phyloP scores from a whole-genome alignment of 2,797 vertebrate genomes.

The Petrocephalus schoutedeni region DNA sequence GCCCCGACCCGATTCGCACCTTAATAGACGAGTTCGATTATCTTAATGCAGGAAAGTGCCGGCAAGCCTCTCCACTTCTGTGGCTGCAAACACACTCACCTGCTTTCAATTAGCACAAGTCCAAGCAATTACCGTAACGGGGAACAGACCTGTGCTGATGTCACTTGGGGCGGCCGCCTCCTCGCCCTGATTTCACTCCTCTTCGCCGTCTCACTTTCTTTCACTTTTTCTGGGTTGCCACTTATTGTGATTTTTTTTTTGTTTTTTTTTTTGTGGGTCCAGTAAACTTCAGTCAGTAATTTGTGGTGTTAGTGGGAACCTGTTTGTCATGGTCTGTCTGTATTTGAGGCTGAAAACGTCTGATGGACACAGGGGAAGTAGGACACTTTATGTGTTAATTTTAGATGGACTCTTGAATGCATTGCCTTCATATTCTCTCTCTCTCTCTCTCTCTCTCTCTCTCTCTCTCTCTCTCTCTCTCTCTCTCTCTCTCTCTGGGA shows the following conservation, averaged over 20 bases:
- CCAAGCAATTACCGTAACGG: conserved; percentile 41
- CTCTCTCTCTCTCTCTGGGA: not conserved
- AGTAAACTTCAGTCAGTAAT: not conserved
- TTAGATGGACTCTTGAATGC: conserved; percentile 2
- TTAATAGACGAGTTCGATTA: conserved; percentile 19
- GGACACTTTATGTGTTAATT: conserved; percentile 2
- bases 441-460: not conserved
- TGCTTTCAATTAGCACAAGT: conserved; percentile 41
- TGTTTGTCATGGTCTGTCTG: not conserved
- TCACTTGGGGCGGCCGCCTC: conserved; percentile 30
- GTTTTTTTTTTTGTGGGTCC: not conserved
- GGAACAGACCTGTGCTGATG: conserved; percentile 36
- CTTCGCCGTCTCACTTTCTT: not conserved
- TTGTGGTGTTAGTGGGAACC: not conserved
- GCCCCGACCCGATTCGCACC: not conserved
- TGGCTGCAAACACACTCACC: conserved; percentile 27
- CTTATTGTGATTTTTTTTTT: not conserved
- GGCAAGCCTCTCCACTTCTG: conserved; percentile 22
- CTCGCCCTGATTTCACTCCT: not conserved
- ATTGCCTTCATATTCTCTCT: not conserved
- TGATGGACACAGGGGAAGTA: not conserved
- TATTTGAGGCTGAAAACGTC: not conserved
- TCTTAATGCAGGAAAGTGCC: conserved; percentile 25
- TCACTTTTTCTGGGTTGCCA: not conserved
- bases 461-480: not conserved